Conservation (phyloP, 2,888 invertebrate genomes). For the Athalia rosae region DNA sequence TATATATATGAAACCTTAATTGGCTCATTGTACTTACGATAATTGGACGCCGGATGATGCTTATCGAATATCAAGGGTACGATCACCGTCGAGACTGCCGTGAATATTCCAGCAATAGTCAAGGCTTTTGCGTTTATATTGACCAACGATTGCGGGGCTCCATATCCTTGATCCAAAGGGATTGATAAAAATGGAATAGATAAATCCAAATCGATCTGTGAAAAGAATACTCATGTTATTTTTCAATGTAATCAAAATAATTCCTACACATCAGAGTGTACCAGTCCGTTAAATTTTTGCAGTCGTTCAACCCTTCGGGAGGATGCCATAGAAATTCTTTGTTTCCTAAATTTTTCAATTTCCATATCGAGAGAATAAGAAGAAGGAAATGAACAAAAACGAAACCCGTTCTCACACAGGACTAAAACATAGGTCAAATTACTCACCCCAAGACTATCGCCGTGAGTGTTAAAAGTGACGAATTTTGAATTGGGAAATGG, state of each 20-base stretch:
- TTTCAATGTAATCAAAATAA: not conserved
- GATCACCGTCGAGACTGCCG: conserved; percentile 76
- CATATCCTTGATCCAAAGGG: conserved; percentile 76
- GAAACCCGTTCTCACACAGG: too few relatives aligned
- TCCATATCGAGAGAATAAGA: too few relatives aligned
- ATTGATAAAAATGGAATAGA: conserved; percentile 81
- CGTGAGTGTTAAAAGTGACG: conserved; percentile 77
- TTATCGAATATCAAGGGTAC: conserved; percentile 72
- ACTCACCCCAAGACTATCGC: conserved; percentile 78
- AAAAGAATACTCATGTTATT: not conserved
- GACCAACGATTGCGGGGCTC: conserved; percentile 73
- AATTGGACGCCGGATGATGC: conserved; percentile 53
- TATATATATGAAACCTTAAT: conserved; percentile 10
- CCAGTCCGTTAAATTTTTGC: too few relatives aligned
- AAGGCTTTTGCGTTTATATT: conserved; percentile 80
- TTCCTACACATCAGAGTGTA: too few relatives aligned
- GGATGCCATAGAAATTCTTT: too few relatives aligned
- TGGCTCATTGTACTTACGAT: conserved; percentile 48
- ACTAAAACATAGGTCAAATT: too few relatives aligned
- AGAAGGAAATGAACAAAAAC: too few relatives aligned
- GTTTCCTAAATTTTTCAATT: too few relatives aligned
- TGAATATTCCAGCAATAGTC: conserved; percentile 77
- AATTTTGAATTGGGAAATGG: conserved; percentile 70
- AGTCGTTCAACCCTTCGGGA: too few relatives aligned
- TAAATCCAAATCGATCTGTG: conserved; percentile 80